Evolutionary conservation across 2,797 vertebrate genomes (phyloP).

Genomic region (Catostomus latipinnis): DNA sequence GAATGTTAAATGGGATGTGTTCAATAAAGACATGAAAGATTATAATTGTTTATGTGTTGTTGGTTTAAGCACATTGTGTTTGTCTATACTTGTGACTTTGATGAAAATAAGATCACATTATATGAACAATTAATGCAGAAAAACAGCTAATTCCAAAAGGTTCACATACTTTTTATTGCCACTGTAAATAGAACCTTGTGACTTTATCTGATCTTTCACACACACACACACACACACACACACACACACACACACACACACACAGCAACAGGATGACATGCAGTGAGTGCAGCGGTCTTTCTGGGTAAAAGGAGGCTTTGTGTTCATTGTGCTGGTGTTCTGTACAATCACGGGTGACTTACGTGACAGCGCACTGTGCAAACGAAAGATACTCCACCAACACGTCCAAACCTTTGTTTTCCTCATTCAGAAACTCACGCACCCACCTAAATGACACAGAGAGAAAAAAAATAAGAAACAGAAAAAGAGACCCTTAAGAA

Average conservation of each 20-base stretch:
- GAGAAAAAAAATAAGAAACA: background rate
- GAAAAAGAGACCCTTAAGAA: background rate
- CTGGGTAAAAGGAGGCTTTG: slow-evolving; percentile 70
- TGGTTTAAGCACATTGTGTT: too few species aligned
- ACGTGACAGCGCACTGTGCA: slow-evolving; percentile 97
- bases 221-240: too few species aligned
- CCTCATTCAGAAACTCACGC: slow-evolving; percentile 97
- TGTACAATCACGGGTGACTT: slow-evolving; percentile 76
- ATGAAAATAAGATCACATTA: too few species aligned
- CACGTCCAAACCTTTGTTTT: slow-evolving; percentile 96
- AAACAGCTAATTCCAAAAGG: too few species aligned
- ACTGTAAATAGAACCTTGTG: too few species aligned
- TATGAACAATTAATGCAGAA: too few species aligned
- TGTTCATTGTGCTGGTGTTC: slow-evolving; percentile 58
- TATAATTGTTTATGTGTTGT: too few species aligned
- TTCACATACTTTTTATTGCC: too few species aligned
- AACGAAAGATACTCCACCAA: slow-evolving; percentile 98
- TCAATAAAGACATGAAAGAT: too few species aligned
- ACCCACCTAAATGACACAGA: slow-evolving; percentile 85
- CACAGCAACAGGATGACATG: slow-evolving; percentile 51
- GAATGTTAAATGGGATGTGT: too few species aligned
- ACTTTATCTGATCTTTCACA: too few species aligned
- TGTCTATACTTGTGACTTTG: too few species aligned
- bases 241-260: background rate
- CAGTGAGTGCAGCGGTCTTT: background rate